Conservation (phyloP, 2,113 vertebrate species). For the Myodes glareolus region DNA sequence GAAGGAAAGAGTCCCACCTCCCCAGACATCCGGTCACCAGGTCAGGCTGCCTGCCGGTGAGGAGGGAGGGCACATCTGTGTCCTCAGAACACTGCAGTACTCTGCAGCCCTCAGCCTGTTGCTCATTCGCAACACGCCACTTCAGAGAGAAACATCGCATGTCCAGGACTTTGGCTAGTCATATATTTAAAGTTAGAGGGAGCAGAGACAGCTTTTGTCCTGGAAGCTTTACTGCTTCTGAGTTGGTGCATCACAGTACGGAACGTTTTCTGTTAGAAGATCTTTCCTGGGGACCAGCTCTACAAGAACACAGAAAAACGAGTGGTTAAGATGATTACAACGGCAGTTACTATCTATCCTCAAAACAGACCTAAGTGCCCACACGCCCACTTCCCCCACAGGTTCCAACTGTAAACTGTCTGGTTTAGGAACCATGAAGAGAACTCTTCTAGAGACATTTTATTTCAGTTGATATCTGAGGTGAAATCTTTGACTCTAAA, state of each 20-base stretch:
- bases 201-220: slow-evolving; percentile 35
- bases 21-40: not conserved
- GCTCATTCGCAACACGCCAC: slow-evolving; percentile 10
- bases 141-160: slow-evolving; percentile 7
- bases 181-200: slow-evolving; percentile 11
- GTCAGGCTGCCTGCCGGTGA: slow-evolving; percentile 44
- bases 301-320: slow-evolving; percentile 68
- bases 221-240: slow-evolving; percentile 71
- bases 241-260: slow-evolving; percentile 71
- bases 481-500: slow-evolving; percentile 25
- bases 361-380: slow-evolving; percentile 28
- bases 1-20: not conserved
- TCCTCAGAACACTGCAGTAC: not conserved
- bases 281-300: slow-evolving; percentile 79
- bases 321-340: slow-evolving; percentile 55
- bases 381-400: not conserved
- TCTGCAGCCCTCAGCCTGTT: not conserved
- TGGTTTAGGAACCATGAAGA: not conserved
- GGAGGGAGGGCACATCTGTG: slow-evolving; percentile 16
- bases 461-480: slow-evolving; percentile 13
- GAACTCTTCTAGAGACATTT: slow-evolving; percentile 47
- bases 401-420: not conserved
- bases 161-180: slow-evolving; percentile 7
- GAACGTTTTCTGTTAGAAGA: slow-evolving; percentile 77
- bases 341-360: not conserved